These are phyloP conservation scores for Clamator glandarius DNA, from an alignment of 2,797 vertebrate species.

Conservation along the genomic window DNA sequence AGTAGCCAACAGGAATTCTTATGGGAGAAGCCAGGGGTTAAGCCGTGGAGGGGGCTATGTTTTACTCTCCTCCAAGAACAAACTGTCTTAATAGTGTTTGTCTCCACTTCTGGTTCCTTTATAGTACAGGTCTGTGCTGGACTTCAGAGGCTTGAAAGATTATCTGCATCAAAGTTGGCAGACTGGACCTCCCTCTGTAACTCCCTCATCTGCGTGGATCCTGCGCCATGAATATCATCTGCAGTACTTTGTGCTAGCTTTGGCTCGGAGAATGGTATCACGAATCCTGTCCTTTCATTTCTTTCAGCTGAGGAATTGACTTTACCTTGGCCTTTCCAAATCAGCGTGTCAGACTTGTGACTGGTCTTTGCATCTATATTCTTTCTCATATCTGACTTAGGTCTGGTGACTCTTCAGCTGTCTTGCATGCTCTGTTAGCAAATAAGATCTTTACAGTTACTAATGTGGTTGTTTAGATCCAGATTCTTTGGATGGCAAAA, in stretches of 20 bases:
- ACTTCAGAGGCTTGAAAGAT: slow-evolving; percentile 80
- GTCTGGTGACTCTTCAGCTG: neutral
- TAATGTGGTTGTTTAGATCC: neutral
- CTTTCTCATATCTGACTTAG: neutral
- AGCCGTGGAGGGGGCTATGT: neutral
- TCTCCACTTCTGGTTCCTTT: slow-evolving; percentile 13
- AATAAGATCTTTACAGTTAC: neutral
- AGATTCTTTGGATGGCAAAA: neutral
- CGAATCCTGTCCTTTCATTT: neutral
- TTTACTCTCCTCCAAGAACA: neutral
- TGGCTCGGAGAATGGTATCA: slow-evolving; percentile 84
- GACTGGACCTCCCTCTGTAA: slow-evolving; percentile 79
- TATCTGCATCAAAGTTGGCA: slow-evolving; percentile 85
- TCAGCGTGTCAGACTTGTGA: neutral
- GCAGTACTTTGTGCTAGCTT: slow-evolving; percentile 85
- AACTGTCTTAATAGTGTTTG: neutral
- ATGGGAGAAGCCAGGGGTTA: neutral
- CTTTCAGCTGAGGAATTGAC: neutral
- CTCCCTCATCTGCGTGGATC: slow-evolving; percentile 85
- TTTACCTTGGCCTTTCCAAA: neutral
- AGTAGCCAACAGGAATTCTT: neutral
- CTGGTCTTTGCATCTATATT: neutral
- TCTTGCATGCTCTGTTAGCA: neutral
- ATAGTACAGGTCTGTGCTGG: slow-evolving; percentile 83
- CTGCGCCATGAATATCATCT: slow-evolving; percentile 93